Percentiles rank a stretch among this genome's conserved stretches.
These are phyloP conservation scores for Eulemur coronatus DNA, from an alignment of 2,797 vertebrate genomes.

Conservation along the genomic window DNA sequence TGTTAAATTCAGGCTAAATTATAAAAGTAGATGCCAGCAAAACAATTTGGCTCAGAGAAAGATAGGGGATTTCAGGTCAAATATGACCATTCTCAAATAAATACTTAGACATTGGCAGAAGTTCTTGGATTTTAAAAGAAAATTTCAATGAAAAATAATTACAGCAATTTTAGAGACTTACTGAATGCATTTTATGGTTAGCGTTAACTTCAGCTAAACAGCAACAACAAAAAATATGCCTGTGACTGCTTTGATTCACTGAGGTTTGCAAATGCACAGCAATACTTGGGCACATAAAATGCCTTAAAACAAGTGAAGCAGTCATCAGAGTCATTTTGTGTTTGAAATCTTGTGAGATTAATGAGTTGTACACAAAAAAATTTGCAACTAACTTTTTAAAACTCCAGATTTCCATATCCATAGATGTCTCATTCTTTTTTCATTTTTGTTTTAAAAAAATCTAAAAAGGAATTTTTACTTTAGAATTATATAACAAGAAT, in stretches of 20 bases:
- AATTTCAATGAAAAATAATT: background rate
- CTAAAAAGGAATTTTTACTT: background rate
- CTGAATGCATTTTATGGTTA: background rate
- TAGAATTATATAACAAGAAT: background rate
- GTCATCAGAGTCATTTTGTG: background rate
- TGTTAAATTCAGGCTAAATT: background rate
- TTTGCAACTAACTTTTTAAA: background rate
- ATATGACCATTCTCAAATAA: background rate
- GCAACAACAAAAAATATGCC: background rate
- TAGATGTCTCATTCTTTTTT: background rate
- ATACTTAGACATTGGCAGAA: background rate
- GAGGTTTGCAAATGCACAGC: background rate
- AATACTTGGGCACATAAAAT: background rate
- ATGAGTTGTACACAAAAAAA: background rate
- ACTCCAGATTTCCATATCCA: background rate
- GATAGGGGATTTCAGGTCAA: background rate
- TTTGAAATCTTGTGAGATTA: background rate
- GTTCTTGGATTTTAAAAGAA: slow-evolving; percentile 3
- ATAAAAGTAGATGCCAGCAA: background rate
- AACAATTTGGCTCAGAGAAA: background rate
- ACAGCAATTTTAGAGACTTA: background rate
- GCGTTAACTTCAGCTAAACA: slow-evolving; percentile 1
- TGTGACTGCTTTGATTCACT: background rate
- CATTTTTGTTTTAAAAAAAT: background rate
- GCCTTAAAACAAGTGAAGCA: background rate